Evolutionary conservation across 2,113 vertebrate genomes (phyloP).

Genomic region (Solea senegalensis): DNA sequence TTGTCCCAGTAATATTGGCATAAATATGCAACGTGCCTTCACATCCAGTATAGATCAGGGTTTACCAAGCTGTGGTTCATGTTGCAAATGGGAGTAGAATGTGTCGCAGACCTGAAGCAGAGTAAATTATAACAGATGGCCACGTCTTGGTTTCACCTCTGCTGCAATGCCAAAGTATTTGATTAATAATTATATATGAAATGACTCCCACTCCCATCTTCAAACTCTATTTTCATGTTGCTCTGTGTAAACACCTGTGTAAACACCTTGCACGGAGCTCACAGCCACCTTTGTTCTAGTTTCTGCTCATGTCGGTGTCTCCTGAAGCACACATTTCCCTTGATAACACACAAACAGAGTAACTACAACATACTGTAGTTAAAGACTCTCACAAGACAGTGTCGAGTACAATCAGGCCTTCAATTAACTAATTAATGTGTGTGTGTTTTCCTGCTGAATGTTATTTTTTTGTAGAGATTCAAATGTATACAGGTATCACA

Average conservation of each 20-base stretch:
- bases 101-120: neutral
- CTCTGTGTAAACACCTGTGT: neutral
- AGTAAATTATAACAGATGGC: neutral
- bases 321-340: too few species aligned
- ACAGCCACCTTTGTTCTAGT: too few species aligned
- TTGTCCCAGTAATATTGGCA: conserved; percentile 23
- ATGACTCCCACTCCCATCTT: neutral
- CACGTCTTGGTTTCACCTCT: neutral
- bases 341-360: neutral
- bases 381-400: neutral
- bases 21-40: conserved; percentile 66
- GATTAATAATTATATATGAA: neutral
- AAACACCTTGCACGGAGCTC: neutral
- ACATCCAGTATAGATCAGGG: conserved; percentile 30
- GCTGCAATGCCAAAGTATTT: neutral
- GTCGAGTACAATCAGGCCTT: conserved; percentile 27
- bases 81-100: conserved; percentile 9
- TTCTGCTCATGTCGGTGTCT: too few species aligned
- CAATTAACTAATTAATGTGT: neutral
- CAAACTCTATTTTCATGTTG: neutral
- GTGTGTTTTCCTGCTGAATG: too few species aligned
- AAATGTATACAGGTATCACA: too few species aligned
- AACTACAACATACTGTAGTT: too few species aligned
- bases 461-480: too few species aligned
- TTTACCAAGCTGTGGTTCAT: conserved; percentile 27